Base-by-base conservation (phyloP, 2,113 vertebrate genomes). In the Hassar affinis region DNA sequence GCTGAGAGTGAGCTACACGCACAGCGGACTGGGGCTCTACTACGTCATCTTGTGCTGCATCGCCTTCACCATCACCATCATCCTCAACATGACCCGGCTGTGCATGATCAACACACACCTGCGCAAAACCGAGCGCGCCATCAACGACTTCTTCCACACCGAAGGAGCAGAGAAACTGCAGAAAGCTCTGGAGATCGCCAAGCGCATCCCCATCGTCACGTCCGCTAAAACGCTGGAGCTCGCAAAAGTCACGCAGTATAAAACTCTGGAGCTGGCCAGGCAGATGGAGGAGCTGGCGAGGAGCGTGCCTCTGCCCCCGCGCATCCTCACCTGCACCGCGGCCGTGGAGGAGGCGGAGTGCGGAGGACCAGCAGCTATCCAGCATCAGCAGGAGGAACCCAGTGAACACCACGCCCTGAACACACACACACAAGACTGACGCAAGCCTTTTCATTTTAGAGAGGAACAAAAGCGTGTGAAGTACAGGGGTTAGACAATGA, bases 61-160 rank as follows among this genome's bases (percentile, higher is more conserved):
- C 80, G 90, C 98, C 88, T 99, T 99, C 84, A 91, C 94, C 8
- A 93, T 99, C 93, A 97, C 94, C 66, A 95, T 98, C 84, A 91
- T 97, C 89, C 87, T 99, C 61, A 99, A 98, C 80, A 93, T 97
- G 78, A 94, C 97, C 0, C 95, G 96, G 0, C 93, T 99, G 79
- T 97, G 96, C 90, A 96, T 98, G 96, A 95, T 99, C 93, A 96
- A 95, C 93, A 96, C 95, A 85, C 98, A 99, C 91, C 95, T 99
- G 47, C 96, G 95, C 86, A 95, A 97, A 87, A 99, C 96, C 0
- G 97, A 99, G 93, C 93, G 91, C 49, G 97, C 96, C 84, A 97
- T 99, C 93, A 97, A 99, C 2, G 98, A 99, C 20, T 98, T 99
- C 93, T 99, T 99, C 92, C 93, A 95, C 71, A 98, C 95, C 0